These are phyloP conservation scores for Parazoanthus atlanticus DNA, from an alignment of 92 coral and sea anemone species.

Conservation along the genomic window DNA sequence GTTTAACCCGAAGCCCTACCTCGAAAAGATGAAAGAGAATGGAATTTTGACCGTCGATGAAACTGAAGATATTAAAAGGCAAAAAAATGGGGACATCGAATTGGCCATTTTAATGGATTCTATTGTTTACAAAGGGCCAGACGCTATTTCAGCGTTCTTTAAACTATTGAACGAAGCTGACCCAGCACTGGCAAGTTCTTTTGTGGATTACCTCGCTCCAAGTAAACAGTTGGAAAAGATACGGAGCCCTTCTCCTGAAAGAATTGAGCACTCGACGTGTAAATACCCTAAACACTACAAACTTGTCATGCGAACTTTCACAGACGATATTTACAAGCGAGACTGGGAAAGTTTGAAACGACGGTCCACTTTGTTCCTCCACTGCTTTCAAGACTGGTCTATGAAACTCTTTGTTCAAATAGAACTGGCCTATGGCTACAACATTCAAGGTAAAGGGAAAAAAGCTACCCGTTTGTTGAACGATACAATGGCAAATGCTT, in stretches of 20 bases:
- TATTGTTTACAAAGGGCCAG: slow-evolving; percentile 15
- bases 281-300: slow-evolving; percentile 42
- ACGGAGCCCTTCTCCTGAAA: neutral
- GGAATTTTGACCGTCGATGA: slow-evolving; percentile 21
- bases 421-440: slow-evolving; percentile 56
- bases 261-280: slow-evolving; percentile 8
- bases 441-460: slow-evolving; percentile 45
- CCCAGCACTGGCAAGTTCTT: neutral
- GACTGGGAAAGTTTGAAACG: slow-evolving; percentile 46
- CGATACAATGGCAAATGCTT: slow-evolving; percentile 32
- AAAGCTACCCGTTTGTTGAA: slow-evolving; percentile 37
- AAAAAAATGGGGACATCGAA: neutral
- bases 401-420: slow-evolving; percentile 37
- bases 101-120: slow-evolving; percentile 23
- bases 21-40: neutral
- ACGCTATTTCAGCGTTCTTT: slow-evolving; percentile 1
- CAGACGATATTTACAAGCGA: slow-evolving; percentile 35
- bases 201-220: neutral
- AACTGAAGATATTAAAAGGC: neutral
- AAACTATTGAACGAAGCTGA: slow-evolving; percentile 6
- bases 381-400: slow-evolving; percentile 18
- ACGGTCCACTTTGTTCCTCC: slow-evolving; percentile 18
- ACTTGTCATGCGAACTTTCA: slow-evolving; percentile 43
- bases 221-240: neutral
- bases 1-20: neutral